phyloP scores from a whole-genome alignment of 2,888 invertebrate genomes.

The Malthinus seriepunctatus region DNA sequence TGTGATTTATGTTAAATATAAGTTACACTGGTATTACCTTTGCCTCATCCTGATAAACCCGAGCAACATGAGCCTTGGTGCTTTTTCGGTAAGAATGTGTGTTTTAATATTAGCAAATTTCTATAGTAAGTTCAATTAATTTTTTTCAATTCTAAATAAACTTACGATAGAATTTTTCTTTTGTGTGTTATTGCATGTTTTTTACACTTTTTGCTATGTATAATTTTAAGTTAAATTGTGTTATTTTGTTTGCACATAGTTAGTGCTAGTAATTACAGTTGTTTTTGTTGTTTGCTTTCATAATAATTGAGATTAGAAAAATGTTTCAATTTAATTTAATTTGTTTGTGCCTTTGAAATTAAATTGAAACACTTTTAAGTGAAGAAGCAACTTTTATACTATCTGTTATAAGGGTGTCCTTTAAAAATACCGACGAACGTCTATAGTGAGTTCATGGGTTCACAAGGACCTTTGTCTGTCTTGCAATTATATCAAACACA shows the following conservation, averaged over 20 bases:
- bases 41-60: conserved; percentile 84
- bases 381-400: conserved; percentile 1
- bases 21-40: conserved; percentile 78
- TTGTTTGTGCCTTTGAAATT: too few species aligned
- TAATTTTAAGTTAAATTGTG: too few species aligned
- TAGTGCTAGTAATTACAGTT: too few species aligned
- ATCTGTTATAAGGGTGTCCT: conserved; percentile 1
- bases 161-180: conserved; percentile 9
- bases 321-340: too few species aligned
- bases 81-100: conserved; percentile 73
- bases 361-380: too few species aligned
- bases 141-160: background rate
- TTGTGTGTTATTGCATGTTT: conserved; percentile 28
- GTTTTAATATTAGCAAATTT: conserved; percentile 24
- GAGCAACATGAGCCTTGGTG: conserved; percentile 91
- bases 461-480: too few species aligned
- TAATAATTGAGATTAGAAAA: too few species aligned
- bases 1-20: conserved; percentile 34
- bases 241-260: too few species aligned
- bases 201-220: conserved; percentile 26
- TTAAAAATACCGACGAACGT: too few species aligned
- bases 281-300: too few species aligned
- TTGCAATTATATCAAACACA: too few species aligned
- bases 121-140: conserved; percentile 17
- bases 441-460: too few species aligned